Evolutionary conservation across 2,888 invertebrate species (phyloP), one percentile per base, ranked within the genome.

Genomic region (Cetonia aurata): DNA sequence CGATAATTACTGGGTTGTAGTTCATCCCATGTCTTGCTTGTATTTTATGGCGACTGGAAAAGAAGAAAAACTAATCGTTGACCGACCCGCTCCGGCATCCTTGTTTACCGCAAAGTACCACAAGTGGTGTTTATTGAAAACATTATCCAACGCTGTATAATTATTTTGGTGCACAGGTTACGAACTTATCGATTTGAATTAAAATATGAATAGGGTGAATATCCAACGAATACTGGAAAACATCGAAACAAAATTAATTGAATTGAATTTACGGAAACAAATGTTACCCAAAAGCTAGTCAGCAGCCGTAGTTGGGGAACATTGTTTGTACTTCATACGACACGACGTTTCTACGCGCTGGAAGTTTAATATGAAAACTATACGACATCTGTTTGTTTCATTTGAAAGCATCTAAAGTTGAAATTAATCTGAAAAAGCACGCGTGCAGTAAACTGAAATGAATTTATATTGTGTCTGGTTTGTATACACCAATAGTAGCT

Each of bases 71-170:
- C 48, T 62, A 62, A 62, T 62, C 62, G 62, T 4, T 48, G 37
- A 31, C 37, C 31, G 15, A 46, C 46, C 62, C 48, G 42, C 42
- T 59, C 12, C 44, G 15, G n/a, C 53, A 9, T n/a, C 53, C 25
- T 25, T n/a, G 10, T 2, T 53, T 31, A 48, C 48, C 48, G 12
- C 48, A 48, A 62, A 62, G 12, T 13, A 15, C 60, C 13, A 13
- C 12, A 13, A 15, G 62, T 48, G 15, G 62, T 62, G 48, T 62
- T 62, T 62, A 62, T 62, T 62, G 62, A 62, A 62, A 62, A 62
- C 48, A 48, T 15, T 42, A 31, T 48, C 62, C 31, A 62, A 33
- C 48, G 9, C 48, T 48, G 42, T 19, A 17, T 59, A 44, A 59
- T 42, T 59, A 59, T 59, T 59, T 48, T 33, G 33, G 48, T 50